Conservation (phyloP, 1,140 invertebrate species). For the Andrena cerasifolii region DNA sequence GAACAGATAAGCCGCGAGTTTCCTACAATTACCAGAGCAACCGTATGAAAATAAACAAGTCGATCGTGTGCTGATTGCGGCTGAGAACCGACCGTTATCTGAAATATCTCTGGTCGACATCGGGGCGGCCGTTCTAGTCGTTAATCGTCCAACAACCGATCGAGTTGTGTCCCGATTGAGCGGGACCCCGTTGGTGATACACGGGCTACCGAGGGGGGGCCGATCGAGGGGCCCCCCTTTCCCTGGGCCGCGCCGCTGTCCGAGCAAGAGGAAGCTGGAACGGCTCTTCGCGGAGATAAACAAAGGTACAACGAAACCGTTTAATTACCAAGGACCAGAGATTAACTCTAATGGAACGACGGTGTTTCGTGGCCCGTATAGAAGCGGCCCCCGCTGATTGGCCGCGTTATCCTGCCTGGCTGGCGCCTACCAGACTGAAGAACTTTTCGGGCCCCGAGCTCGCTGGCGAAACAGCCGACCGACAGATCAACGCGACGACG, state of each 20-base stretch:
- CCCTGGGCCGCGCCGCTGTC: too few relatives aligned
- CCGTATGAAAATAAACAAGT: slow-evolving; percentile 16
- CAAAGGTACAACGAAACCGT: slow-evolving; percentile 73
- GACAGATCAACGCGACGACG: not conserved
- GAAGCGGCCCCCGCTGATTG: slow-evolving; percentile 55
- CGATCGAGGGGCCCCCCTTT: too few relatives aligned
- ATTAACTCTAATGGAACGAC: slow-evolving; percentile 78
- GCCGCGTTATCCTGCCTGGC: slow-evolving; percentile 65
- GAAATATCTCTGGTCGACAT: slow-evolving; percentile 32
- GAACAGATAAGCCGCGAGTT: slow-evolving; percentile 24
- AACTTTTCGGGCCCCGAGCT: slow-evolving; percentile 56
- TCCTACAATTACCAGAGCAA: slow-evolving; percentile 24
- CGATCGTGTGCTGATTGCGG: slow-evolving; percentile 39
- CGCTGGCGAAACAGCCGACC: not conserved
- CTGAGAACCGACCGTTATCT: slow-evolving; percentile 12
- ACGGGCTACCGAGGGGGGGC: slow-evolving; percentile 56
- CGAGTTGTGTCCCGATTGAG: slow-evolving; percentile 45
- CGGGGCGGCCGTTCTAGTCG: slow-evolving; percentile 34
- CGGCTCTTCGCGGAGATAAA: slow-evolving; percentile 63
- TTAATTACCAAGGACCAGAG: slow-evolving; percentile 73
- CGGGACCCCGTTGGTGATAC: slow-evolving; percentile 32
- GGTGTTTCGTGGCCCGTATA: slow-evolving; percentile 64
- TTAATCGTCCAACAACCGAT: slow-evolving; percentile 51
- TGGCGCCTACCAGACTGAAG: slow-evolving; percentile 71
- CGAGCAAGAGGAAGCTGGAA: not conserved